Percentiles rank a stretch among this genome's conserved stretches.
Evolutionary conservation across 2,113 vertebrate genomes (phyloP).

Genomic region (Cnemophilus loriae): DNA sequence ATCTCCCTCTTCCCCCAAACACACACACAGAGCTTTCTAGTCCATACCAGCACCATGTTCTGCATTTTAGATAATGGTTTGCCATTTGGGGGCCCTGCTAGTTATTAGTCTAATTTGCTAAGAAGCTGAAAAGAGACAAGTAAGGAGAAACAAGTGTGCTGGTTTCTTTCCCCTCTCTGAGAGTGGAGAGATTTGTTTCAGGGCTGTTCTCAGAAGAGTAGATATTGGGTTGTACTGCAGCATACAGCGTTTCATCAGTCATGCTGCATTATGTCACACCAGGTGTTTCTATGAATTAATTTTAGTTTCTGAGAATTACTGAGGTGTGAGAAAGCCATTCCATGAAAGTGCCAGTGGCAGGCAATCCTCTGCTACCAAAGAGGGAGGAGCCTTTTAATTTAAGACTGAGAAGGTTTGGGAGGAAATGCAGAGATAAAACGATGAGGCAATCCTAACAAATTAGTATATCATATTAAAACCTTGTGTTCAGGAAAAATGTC

Average conservation of each 20-base stretch:
- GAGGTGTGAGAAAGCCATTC: constrained; percentile 60
- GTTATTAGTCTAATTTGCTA: background rate
- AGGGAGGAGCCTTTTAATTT: background rate
- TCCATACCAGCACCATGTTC: background rate
- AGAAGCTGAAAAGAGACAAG: background rate
- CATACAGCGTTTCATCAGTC: constrained; percentile 66
- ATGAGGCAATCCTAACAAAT: background rate
- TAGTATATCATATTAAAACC: background rate
- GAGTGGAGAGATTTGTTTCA: constrained; percentile 49
- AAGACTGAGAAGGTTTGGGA: background rate
- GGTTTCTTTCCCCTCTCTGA: background rate
- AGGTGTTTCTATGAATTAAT: constrained; percentile 64
- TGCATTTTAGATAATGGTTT: background rate
- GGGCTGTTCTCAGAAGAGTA: too few species aligned
- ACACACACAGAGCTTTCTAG: background rate
- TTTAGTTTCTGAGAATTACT: constrained; percentile 55
- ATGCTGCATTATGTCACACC: constrained; percentile 57
- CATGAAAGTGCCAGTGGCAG: background rate
- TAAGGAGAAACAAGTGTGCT: constrained; percentile 2
- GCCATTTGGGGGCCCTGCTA: background rate
- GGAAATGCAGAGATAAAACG: background rate
- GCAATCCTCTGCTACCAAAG: background rate
- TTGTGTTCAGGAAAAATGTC: background rate
- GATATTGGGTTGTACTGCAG: constrained; percentile 29
- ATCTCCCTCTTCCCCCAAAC: background rate